phyloP scores from a whole-genome alignment of 2,888 invertebrate species.

The Pantelozetes paolii region DNA sequence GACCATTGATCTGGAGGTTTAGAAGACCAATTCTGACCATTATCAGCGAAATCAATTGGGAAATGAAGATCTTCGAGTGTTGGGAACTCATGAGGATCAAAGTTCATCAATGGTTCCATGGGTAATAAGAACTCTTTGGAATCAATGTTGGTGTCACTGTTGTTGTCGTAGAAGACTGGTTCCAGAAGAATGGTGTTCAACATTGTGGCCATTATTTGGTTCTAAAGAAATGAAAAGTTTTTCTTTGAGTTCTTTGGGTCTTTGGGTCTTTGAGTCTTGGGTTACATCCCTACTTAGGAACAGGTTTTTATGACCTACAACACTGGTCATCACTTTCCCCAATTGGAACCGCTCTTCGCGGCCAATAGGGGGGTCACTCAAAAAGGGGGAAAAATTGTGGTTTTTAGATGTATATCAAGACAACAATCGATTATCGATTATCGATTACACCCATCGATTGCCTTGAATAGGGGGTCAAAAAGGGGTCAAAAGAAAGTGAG shows the following conservation, averaged over 20 bases:
- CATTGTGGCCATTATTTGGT: constrained; percentile 11
- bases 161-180: constrained; percentile 6
- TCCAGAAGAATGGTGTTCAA: constrained; percentile 3
- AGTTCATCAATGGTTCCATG: constrained; percentile 13
- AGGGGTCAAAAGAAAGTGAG: neutral
- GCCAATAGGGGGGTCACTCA: no score
- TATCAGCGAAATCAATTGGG: neutral
- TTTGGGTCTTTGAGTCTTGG: no score
- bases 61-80: neutral
- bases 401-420: no score
- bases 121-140: constrained; percentile 12
- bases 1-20: constrained; percentile 47
- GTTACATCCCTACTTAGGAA: no score
- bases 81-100: neutral
- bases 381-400: no score
- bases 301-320: no score
- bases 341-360: no score
- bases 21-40: constrained; percentile 41
- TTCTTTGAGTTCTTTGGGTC: constrained; percentile 3
- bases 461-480: no score
- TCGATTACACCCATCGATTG: no score
- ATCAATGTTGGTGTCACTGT: neutral
- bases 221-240: neutral
- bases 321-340: no score
- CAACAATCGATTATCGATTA: no score